Evolutionary conservation across 2,113 vertebrate species (phyloP).

Genomic region (Rhea americana): DNA sequence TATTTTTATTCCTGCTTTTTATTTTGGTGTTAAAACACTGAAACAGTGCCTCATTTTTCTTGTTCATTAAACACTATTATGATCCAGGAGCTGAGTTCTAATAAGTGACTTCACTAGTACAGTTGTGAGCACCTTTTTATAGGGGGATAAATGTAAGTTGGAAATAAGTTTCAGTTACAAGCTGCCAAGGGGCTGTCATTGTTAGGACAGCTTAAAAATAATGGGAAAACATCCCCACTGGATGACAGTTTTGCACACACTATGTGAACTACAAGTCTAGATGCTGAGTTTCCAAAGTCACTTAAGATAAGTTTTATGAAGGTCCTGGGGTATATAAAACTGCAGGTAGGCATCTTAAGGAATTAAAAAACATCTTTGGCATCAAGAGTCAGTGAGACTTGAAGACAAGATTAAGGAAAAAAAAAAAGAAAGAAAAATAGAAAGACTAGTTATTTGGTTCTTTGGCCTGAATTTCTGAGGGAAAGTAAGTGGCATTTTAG

Average conservation of each 20-base stretch:
- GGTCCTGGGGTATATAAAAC: neutral
- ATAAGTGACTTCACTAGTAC: neutral
- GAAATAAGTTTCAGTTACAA: slow-evolving; percentile 18
- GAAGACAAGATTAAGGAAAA: neutral
- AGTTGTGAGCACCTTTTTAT: neutral
- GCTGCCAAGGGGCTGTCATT: neutral
- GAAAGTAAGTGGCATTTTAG: neutral
- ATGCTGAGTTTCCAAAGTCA: neutral
- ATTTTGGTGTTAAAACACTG: neutral
- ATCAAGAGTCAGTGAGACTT: neutral
- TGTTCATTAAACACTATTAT: neutral
- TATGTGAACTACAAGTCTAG: neutral
- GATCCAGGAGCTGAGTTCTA: neutral
- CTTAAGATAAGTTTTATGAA: neutral
- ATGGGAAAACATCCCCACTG: neutral
- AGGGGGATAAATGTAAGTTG: neutral
- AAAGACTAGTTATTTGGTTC: neutral
- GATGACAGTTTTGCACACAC: neutral
- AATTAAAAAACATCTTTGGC: neutral
- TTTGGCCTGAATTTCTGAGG: neutral
- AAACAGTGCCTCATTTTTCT: neutral
- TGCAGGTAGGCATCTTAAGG: neutral
- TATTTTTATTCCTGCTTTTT: neutral
- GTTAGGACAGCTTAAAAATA: neutral
- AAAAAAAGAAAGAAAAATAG: no score